These are phyloP conservation scores for Tryphoninae sp. DNA, from an alignment of 2,888 invertebrate genomes.

Conservation along the genomic window DNA sequence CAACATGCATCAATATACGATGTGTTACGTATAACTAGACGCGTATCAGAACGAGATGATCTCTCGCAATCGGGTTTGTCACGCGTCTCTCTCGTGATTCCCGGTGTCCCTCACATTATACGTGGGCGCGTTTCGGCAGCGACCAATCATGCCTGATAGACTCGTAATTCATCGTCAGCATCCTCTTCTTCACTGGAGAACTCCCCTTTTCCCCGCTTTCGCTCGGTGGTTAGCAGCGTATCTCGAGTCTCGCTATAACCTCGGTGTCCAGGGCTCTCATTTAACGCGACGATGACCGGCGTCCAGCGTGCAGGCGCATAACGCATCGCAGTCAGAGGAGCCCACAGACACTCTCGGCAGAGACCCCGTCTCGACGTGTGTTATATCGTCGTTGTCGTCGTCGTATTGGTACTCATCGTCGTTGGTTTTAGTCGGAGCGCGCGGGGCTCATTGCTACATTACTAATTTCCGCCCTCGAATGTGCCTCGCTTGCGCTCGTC, in stretches of 20 bases:
- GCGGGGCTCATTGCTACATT: conserved; percentile 78
- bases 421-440: conserved; percentile 72
- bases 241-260: conserved; percentile 38
- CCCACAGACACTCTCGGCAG: conserved; percentile 39
- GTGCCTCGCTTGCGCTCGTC: conserved; percentile 60
- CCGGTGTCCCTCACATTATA: conserved; percentile 54
- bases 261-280: conserved; percentile 24
- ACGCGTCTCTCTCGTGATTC: conserved; percentile 43
- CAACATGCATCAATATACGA: not conserved
- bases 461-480: conserved; percentile 79
- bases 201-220: conserved; percentile 49
- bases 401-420: conserved; percentile 8
- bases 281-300: conserved; percentile 53
- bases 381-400: conserved; percentile 21
- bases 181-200: conserved; percentile 43
- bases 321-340: conserved; percentile 24
- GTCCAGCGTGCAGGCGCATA: conserved; percentile 15
- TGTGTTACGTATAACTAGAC: not conserved
- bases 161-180: conserved; percentile 69
- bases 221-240: conserved; percentile 35
- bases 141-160: conserved; percentile 71
- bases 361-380: conserved; percentile 38
- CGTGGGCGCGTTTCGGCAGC: conserved; percentile 70
- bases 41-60: conserved; percentile 34
- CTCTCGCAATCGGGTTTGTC: conserved; percentile 40